Conservation (phyloP, 2,113 vertebrate species). For the Poecile atricapillus region DNA sequence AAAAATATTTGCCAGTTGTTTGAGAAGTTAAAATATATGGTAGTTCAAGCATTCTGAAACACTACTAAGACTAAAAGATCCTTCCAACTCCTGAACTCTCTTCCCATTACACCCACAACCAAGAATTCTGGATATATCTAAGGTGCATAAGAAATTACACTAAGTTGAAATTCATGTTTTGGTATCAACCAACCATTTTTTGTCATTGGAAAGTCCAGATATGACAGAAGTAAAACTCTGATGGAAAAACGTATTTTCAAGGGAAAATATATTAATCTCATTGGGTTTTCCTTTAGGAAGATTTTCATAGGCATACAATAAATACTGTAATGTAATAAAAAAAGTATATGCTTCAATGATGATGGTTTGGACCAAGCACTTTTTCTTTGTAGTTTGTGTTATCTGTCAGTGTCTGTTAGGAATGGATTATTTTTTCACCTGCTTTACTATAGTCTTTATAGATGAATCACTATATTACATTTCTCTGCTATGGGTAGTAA, state of each 20-base stretch:
- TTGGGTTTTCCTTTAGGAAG: background rate
- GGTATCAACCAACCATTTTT: background rate
- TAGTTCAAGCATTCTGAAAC: background rate
- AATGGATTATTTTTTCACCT: background rate
- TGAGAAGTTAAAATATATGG: background rate
- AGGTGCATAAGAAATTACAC: background rate
- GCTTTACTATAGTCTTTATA: background rate
- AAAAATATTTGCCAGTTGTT: background rate
- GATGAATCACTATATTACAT: background rate
- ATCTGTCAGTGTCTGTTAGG: background rate
- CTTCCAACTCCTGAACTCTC: background rate
- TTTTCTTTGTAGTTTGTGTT: background rate
- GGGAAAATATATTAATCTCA: background rate
- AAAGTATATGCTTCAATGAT: background rate
- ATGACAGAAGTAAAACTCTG: background rate
- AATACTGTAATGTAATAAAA: background rate
- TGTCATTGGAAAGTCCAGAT: background rate
- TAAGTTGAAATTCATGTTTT: background rate
- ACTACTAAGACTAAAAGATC: background rate
- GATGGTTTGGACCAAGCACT: background rate
- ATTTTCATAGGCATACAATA: background rate
- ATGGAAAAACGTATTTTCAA: background rate
- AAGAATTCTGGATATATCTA: background rate
- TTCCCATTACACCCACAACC: background rate
- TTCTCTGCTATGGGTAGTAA: background rate